These are phyloP conservation scores for Trichonephila inaurata DNA, from an alignment of 1,140 invertebrate genomes.

Conservation along the genomic window DNA sequence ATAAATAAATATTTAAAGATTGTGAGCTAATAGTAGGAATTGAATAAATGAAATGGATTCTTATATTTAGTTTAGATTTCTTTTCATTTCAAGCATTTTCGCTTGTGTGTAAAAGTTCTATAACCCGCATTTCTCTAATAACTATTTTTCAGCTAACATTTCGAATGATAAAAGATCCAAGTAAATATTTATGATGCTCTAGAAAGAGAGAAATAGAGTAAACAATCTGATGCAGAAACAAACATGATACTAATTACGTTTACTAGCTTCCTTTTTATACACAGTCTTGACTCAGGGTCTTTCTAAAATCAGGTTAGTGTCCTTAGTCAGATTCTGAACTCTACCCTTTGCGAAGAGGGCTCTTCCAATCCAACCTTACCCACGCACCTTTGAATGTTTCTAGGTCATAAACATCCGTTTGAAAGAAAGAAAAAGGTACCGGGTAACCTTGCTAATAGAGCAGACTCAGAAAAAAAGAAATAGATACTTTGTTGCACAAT, in stretches of 20 bases:
- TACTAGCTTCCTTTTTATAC: not conserved
- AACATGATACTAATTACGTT: too few relatives aligned
- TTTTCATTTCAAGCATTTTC: too few relatives aligned
- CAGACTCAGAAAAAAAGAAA: not conserved
- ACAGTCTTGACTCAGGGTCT: not conserved
- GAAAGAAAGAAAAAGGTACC: not conserved
- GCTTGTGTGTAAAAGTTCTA: too few relatives aligned
- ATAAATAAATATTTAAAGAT: too few relatives aligned
- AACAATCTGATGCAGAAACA: too few relatives aligned
- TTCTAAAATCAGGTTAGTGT: not conserved
- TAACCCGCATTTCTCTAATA: too few relatives aligned
- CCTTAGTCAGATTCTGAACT: conserved; percentile 30
- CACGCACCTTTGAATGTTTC: conserved; percentile 11
- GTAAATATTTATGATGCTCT: not conserved
- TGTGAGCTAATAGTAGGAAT: too few relatives aligned
- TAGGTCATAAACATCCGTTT: conserved; percentile 32
- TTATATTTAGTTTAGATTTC: too few relatives aligned
- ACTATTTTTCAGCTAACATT: too few relatives aligned
- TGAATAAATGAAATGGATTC: too few relatives aligned
- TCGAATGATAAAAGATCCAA: not conserved
- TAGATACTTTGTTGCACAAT: not conserved
- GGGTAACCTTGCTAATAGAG: not conserved
- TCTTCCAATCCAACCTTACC: not conserved
- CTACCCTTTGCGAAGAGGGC: not conserved
- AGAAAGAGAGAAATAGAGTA: too few relatives aligned